Evolutionary conservation across 2,113 vertebrate species (phyloP).

Genomic region (Jaculus jaculus): DNA sequence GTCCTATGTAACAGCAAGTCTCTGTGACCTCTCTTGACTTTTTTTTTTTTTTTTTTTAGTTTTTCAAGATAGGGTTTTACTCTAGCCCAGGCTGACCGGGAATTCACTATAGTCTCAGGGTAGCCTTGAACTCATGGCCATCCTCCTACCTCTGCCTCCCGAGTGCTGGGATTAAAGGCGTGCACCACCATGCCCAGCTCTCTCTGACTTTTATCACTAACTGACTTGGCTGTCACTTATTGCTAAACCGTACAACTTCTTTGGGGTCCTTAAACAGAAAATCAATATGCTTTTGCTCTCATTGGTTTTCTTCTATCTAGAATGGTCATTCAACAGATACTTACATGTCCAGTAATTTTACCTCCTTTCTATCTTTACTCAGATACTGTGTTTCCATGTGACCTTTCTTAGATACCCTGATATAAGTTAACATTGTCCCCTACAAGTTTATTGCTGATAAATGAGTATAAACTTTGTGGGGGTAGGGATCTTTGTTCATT

Average conservation of each 20-base stretch:
- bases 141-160: too few species aligned
- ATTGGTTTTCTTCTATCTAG: neutral
- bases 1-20: neutral
- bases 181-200: too few species aligned
- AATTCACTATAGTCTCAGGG: too few species aligned
- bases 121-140: too few species aligned
- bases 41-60: too few species aligned
- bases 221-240: neutral
- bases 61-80: too few species aligned
- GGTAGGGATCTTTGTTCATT: neutral
- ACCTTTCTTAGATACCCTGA: neutral
- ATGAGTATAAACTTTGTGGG: slow-evolving; percentile 15
- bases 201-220: neutral
- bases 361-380: neutral
- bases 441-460: neutral
- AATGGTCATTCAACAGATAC: neutral
- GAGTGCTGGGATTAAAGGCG: too few species aligned
- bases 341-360: neutral
- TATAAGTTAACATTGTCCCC: slow-evolving; percentile 16
- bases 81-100: too few species aligned
- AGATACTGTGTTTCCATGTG: neutral
- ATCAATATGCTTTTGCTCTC: neutral
- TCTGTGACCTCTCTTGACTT: neutral
- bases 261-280: neutral
- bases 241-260: neutral